Evolutionary conservation across 1,140 invertebrate species (phyloP).

Genomic region (Lepidostoma basale): DNA sequence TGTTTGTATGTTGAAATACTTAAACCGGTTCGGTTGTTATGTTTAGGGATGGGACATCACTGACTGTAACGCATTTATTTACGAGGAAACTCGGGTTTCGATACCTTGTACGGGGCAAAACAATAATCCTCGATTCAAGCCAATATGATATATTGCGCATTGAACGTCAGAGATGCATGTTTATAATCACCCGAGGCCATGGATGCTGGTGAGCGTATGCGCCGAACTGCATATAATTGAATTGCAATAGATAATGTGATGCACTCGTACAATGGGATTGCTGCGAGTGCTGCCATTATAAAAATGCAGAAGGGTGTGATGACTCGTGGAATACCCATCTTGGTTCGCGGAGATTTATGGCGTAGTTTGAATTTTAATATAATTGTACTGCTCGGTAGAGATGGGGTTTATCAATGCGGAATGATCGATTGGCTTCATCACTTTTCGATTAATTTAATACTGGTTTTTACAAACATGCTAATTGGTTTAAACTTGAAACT

Average conservation of each 20-base stretch:
- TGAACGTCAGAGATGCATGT: constrained; percentile 43
- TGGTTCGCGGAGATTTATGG: no score
- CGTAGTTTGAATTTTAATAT: no score
- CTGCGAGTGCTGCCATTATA: neutral
- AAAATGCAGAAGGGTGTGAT: neutral
- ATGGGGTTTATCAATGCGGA: no score
- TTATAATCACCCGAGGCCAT: constrained; percentile 42
- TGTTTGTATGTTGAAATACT: no score
- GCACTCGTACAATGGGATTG: constrained; percentile 9
- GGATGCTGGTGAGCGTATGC: neutral
- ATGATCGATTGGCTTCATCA: no score
- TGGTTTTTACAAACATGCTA: no score
- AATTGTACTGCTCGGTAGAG: no score
- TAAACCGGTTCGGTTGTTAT: no score
- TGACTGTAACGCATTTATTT: constrained; percentile 38
- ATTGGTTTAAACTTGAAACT: no score
- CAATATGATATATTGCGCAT: constrained; percentile 44
- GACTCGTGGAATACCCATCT: no score
- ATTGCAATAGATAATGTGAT: constrained; percentile 43
- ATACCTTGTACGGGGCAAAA: constrained; percentile 41
- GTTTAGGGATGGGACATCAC: neutral
- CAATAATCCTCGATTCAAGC: constrained; percentile 42
- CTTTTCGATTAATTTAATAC: no score
- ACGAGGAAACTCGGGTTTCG: constrained; percentile 36
- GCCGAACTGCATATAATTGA: constrained; percentile 41